These are phyloP conservation scores for Tipula unca DNA, from an alignment of 2,888 invertebrate genomes.

Conservation along the genomic window DNA sequence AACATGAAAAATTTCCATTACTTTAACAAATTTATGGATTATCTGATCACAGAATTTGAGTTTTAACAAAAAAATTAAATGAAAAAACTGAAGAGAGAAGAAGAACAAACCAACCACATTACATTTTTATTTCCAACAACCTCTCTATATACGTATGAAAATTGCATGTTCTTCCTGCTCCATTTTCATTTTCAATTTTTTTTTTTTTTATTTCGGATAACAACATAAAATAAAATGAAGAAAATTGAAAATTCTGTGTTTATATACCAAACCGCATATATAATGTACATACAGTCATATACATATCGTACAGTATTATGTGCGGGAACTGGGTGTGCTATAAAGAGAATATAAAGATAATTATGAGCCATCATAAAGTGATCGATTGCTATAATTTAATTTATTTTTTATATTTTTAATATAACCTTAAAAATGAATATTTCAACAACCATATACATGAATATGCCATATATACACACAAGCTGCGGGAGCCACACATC, in stretches of 20 bases:
- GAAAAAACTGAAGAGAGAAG: background rate
- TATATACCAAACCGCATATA: background rate
- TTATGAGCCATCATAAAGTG: background rate
- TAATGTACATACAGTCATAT: background rate
- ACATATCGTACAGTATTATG: background rate
- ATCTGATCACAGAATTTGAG: background rate
- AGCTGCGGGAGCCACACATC: background rate
- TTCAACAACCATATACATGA: background rate
- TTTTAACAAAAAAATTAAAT: background rate
- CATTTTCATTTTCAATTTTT: background rate
- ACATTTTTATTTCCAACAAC: background rate
- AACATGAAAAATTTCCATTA: slow-evolving; percentile 8
- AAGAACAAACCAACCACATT: background rate
- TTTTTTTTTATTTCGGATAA: background rate
- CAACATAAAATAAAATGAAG: background rate
- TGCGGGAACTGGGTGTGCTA: background rate
- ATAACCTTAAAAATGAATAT: background rate
- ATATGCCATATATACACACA: background rate
- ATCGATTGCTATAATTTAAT: background rate
- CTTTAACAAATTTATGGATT: background rate
- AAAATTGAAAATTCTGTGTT: background rate
- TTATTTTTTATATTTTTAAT: background rate
- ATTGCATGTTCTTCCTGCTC: background rate
- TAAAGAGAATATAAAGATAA: background rate
- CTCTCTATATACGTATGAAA: background rate